A percentile compares a stretch with the other conserved stretches of the same genome.
These are phyloP conservation scores for Colletes gigas DNA, from an alignment of 1,140 invertebrate species.

Conservation along the genomic window DNA sequence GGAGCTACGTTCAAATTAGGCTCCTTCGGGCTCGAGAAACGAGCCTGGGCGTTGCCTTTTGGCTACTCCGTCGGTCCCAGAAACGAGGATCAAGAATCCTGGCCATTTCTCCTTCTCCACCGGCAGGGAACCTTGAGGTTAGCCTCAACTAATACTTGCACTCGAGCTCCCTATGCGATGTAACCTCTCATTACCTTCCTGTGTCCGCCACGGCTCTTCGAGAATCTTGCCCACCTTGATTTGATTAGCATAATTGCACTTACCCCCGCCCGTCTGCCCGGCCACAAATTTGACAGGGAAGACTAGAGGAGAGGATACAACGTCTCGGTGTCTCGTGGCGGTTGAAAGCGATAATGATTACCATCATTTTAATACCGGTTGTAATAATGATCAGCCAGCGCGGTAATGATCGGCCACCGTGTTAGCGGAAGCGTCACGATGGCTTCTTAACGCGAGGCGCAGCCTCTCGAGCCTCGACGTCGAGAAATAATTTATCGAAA, in stretches of 20 bases:
- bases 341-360: constrained; percentile 36
- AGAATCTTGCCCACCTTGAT: constrained; percentile 72
- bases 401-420: constrained; percentile 38
- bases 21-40: background rate
- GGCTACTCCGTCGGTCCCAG: background rate
- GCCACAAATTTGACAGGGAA: constrained; percentile 66
- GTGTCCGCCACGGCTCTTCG: constrained; percentile 62
- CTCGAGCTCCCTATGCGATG: constrained; percentile 63
- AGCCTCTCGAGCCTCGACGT: background rate
- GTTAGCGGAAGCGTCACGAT: constrained; percentile 1
- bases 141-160: constrained; percentile 74
- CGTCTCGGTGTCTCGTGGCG: constrained; percentile 1
- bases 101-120: constrained; percentile 35
- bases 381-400: constrained; percentile 16
- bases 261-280: constrained; percentile 56
- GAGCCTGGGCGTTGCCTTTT: constrained; percentile 12
- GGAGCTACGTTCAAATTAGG: constrained; percentile 8
- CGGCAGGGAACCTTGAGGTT: constrained; percentile 72
- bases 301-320: background rate
- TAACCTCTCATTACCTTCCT: constrained; percentile 73
- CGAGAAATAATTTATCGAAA: constrained; percentile 24
- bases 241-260: constrained; percentile 79
- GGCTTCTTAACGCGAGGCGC: background rate
- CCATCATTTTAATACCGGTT: constrained; percentile 34
- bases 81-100: constrained; percentile 36